Evolutionary conservation across 2,113 vertebrate genomes (phyloP).

Genomic region (Rhabdomys dilectus): DNA sequence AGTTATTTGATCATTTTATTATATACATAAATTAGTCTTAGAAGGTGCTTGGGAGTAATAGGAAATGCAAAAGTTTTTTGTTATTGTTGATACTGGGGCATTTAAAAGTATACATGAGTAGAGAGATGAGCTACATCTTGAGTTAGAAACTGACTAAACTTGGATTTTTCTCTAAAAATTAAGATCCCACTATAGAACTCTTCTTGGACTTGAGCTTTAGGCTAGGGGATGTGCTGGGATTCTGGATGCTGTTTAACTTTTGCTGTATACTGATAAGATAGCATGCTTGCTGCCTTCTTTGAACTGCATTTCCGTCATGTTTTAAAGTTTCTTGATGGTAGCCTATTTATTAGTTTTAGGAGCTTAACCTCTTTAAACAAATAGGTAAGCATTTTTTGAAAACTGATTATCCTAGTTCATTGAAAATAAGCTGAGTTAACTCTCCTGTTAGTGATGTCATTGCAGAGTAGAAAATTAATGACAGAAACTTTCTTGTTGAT

Average conservation of each 20-base stretch:
- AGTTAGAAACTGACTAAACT: not conserved
- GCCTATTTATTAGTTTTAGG: not conserved
- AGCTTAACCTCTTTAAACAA: not conserved
- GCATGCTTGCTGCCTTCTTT: not conserved
- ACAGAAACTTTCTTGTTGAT: not conserved
- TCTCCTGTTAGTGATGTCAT: slow-evolving; percentile 10
- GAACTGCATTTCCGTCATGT: not conserved
- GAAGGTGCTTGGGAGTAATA: slow-evolving; percentile 29
- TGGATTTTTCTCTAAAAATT: not conserved
- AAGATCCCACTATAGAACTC: not conserved
- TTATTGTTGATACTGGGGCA: not conserved
- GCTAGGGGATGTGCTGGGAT: not conserved
- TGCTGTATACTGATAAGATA: not conserved
- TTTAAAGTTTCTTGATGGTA: not conserved
- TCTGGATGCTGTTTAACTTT: not conserved
- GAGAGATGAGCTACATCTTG: not conserved
- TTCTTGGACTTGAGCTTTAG: not conserved
- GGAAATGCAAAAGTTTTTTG: not conserved
- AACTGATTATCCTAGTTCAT: not conserved
- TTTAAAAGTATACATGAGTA: not conserved
- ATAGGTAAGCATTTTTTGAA: not conserved
- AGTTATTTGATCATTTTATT: slow-evolving; percentile 40
- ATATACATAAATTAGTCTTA: not conserved
- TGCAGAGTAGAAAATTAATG: not conserved
- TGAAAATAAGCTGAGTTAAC: slow-evolving; percentile 12